Conservation (phyloP, 2,797 vertebrate species). For the Sebastes umbrosus region DNA sequence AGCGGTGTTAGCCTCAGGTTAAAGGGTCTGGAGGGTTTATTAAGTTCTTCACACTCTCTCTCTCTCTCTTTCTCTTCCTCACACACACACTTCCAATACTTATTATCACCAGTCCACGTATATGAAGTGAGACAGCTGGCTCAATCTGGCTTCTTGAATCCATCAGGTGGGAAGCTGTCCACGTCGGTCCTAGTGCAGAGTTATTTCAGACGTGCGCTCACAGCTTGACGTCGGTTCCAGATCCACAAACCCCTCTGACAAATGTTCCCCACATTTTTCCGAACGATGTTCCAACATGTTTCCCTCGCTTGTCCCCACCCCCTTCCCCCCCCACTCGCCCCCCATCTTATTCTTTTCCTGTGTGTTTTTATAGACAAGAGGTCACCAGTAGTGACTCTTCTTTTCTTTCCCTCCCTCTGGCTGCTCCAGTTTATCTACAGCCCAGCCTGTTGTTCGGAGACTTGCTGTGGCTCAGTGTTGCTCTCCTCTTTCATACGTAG, state of each 20-base stretch:
- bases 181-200: conserved; percentile 39
- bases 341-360: conserved; percentile 52
- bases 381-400: conserved; percentile 66
- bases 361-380: conserved; percentile 67
- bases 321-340: neutral
- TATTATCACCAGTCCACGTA: conserved; percentile 1
- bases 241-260: conserved; percentile 55
- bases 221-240: conserved; percentile 31
- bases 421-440: conserved; percentile 58
- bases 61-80: neutral
- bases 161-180: conserved; percentile 82
- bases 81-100: neutral
- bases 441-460: conserved; percentile 42
- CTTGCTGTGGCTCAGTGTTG: conserved; percentile 3
- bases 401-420: conserved; percentile 33
- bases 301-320: conserved; percentile 13
- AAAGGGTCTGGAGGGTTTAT: conserved; percentile 6
- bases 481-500: neutral
- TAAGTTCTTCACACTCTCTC: neutral
- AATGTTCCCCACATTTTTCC: conserved; percentile 76
- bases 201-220: conserved; percentile 53
- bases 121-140: conserved; percentile 75
- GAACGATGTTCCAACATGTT: conserved; percentile 68
- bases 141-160: conserved; percentile 75
- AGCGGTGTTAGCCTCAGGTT: neutral